phyloP scores from a whole-genome alignment of 2,113 vertebrate species.

The Poeciliopsis retropinna region DNA sequence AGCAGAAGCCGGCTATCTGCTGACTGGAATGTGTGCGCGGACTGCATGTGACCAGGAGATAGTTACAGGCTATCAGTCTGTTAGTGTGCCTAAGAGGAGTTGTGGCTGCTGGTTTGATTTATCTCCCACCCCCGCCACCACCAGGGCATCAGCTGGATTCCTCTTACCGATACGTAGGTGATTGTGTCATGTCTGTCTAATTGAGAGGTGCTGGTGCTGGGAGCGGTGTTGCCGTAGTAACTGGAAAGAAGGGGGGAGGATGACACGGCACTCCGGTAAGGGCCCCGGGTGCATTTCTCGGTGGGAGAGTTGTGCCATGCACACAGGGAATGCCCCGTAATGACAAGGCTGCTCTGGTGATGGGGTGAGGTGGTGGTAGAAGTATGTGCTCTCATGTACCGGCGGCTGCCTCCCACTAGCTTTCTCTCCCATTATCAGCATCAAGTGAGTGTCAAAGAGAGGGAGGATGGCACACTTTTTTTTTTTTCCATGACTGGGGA shows the following conservation, averaged over 20 bases:
- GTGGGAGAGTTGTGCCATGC: slow-evolving; percentile 61
- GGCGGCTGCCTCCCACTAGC: slow-evolving; percentile 58
- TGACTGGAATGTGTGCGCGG: slow-evolving; percentile 60
- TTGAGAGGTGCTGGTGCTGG: slow-evolving; percentile 66
- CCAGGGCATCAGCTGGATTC: slow-evolving; percentile 51
- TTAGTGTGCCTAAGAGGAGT: slow-evolving; percentile 43
- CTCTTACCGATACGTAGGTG: slow-evolving; percentile 54
- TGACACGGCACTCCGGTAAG: slow-evolving; percentile 31
- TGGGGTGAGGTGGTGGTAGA: slow-evolving; percentile 58
- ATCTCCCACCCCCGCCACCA: slow-evolving; percentile 45
- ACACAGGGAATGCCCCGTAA: slow-evolving; percentile 72
- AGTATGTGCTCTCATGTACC: slow-evolving; percentile 50
- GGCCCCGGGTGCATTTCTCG: slow-evolving; percentile 46
- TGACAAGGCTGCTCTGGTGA: slow-evolving; percentile 64
- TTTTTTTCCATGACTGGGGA: slow-evolving; percentile 55
- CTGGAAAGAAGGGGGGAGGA: slow-evolving; percentile 33
- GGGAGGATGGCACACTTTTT: slow-evolving; percentile 59
- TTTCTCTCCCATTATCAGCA: slow-evolving; percentile 60
- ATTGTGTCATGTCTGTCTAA: slow-evolving; percentile 67
- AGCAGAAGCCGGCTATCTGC: slow-evolving; percentile 59
- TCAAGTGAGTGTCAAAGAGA: slow-evolving; percentile 46
- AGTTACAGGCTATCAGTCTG: slow-evolving; percentile 50
- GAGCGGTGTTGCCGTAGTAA: slow-evolving; percentile 66
- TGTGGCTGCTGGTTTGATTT: slow-evolving; percentile 43
- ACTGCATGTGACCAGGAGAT: slow-evolving; percentile 59